A percentile compares a stretch with the other conserved stretches of the same genome.
Conservation (phyloP, 2,113 vertebrate species). For the Otolemur garnettii region DNA sequence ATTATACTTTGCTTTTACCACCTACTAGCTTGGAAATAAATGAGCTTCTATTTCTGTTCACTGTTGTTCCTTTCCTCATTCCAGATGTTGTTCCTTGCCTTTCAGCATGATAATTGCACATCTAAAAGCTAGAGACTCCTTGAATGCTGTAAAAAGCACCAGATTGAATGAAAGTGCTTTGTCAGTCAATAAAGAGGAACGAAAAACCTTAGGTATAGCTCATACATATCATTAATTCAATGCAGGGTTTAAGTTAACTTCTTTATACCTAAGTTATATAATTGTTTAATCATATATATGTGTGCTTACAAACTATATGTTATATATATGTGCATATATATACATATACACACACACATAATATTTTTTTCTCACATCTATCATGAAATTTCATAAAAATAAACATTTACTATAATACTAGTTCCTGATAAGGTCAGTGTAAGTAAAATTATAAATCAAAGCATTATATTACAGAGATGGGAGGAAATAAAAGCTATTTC, state of each 20-base stretch:
- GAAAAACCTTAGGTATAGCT: background rate
- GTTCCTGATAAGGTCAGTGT: background rate
- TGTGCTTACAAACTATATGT: background rate
- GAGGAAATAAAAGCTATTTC: background rate
- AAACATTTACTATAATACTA: background rate
- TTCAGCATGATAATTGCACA: slow-evolving; percentile 30
- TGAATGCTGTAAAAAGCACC: background rate
- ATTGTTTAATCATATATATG: background rate
- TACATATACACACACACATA: too few relatives aligned
- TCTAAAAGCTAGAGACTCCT: slow-evolving; percentile 37
- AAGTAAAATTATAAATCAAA: slow-evolving; percentile 17
- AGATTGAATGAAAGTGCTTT: background rate
- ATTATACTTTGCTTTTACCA: background rate
- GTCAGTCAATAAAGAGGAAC: background rate
- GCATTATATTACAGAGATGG: background rate
- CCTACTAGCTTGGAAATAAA: slow-evolving; percentile 47
- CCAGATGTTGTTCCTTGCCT: slow-evolving; percentile 24
- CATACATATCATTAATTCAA: slow-evolving; percentile 37
- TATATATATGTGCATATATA: background rate
- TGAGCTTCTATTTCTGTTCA: slow-evolving; percentile 58
- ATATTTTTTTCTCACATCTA: background rate
- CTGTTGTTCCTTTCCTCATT: background rate
- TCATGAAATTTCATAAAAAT: background rate
- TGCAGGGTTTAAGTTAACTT: background rate
- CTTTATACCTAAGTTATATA: background rate